These are phyloP conservation scores for Chaetorhynchus papuensis DNA, from an alignment of 2,113 vertebrate species.

Conservation along the genomic window DNA sequence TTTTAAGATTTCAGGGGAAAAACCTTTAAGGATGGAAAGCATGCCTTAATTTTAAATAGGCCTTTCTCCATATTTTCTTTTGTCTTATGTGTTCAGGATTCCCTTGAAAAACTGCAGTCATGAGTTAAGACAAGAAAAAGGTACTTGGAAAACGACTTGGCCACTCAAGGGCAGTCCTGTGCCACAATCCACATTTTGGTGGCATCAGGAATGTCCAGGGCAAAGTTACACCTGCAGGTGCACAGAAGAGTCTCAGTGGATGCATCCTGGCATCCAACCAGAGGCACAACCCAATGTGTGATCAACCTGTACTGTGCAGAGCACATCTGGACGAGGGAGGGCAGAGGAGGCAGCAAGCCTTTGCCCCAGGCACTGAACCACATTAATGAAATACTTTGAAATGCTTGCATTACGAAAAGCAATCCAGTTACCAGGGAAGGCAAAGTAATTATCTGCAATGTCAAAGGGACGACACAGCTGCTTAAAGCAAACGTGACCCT, in stretches of 20 bases:
- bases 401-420: background rate
- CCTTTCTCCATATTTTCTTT: background rate
- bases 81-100: background rate
- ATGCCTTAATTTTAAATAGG: background rate
- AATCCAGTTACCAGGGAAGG: background rate
- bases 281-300: rapidly evolving
- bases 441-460: background rate
- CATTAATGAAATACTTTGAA: background rate
- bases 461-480: background rate
- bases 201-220: background rate
- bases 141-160: rapidly evolving
- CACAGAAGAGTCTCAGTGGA: background rate
- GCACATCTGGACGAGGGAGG: background rate
- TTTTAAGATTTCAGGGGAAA: background rate
- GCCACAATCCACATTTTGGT: background rate
- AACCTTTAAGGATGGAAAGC: background rate
- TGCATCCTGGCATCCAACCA: background rate
- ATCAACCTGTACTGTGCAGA: background rate
- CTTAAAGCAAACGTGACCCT: background rate
- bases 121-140: background rate
- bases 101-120: background rate
- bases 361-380: background rate
- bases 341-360: background rate
- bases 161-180: background rate
- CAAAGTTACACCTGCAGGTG: background rate